Conservation (phyloP, 2,888 invertebrate species). For the Aquatica leii region DNA sequence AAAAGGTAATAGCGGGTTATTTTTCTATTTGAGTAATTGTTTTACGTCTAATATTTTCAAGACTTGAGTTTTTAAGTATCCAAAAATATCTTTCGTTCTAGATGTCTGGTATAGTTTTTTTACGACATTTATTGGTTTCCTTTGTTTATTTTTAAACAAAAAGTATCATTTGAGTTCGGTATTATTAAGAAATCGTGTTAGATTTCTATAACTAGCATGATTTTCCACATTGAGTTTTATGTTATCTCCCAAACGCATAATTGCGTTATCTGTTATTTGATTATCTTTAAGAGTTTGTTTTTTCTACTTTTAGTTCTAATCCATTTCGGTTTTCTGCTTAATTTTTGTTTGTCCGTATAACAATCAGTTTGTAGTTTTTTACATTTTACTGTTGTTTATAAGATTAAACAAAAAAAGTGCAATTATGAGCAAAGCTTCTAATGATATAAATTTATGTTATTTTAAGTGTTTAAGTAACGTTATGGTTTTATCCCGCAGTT, state of each 20-base stretch:
- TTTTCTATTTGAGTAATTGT: slow-evolving; percentile 14
- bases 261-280: slow-evolving; percentile 7
- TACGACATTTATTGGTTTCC: slow-evolving; percentile 15
- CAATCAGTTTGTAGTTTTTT: no score
- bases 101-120: slow-evolving; percentile 18
- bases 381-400: slow-evolving; percentile 11
- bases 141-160: slow-evolving; percentile 20
- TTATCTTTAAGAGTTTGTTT: slow-evolving; percentile 12
- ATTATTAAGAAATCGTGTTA: no score
- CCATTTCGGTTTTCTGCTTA: slow-evolving; percentile 21
- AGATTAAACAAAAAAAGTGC: no score
- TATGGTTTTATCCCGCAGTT: no score
- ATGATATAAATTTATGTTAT: no score
- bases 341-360: no score
- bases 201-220: no score
- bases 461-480: no score
- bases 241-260: slow-evolving; percentile 12
- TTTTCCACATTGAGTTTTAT: slow-evolving; percentile 19
- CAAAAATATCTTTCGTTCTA: slow-evolving; percentile 13
- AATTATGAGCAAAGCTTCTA: no score
- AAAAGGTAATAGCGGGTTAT: slow-evolving; percentile 17
- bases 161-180: slow-evolving; percentile 19
- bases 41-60: slow-evolving; percentile 16
- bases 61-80: slow-evolving; percentile 6
- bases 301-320: slow-evolving; percentile 20